These are phyloP conservation scores for Chrysogorgia sp. DNA, from an alignment of 92 coral and sea anemone genomes.

Conservation along the genomic window DNA sequence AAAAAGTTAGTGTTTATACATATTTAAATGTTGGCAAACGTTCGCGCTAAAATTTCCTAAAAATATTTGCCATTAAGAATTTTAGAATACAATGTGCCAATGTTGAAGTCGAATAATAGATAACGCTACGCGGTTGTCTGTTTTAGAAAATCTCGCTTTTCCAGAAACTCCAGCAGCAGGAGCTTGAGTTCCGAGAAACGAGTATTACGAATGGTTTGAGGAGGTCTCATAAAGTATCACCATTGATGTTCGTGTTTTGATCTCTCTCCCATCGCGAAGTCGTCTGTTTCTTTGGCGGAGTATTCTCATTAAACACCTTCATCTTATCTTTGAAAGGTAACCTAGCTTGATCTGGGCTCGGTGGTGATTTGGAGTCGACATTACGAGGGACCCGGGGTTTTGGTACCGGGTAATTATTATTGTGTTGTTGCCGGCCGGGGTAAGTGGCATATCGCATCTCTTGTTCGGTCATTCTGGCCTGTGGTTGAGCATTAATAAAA, in stretches of 20 bases:
- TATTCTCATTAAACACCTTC: conserved; percentile 82
- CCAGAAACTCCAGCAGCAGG: too few relatives aligned
- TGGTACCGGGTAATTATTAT: conserved; percentile 69
- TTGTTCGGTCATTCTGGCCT: conserved; percentile 67
- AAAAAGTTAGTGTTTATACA: neutral
- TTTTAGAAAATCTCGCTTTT: too few relatives aligned
- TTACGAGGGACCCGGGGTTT: conserved; percentile 60
- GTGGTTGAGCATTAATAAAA: conserved; percentile 51
- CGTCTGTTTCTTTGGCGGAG: conserved; percentile 69
- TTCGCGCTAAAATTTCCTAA: neutral
- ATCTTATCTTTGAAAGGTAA: conserved; percentile 84
- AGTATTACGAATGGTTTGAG: neutral
- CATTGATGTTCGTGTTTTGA: neutral
- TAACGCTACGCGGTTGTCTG: too few relatives aligned
- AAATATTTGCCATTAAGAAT: neutral
- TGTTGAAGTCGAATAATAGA: neutral
- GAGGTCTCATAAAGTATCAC: conserved; percentile 26
- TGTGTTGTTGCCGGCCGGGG: conserved; percentile 64
- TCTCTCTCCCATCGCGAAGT: conserved; percentile 83
- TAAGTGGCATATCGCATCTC: conserved; percentile 62
- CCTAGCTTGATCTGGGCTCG: conserved; percentile 55
- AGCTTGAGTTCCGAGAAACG: too few relatives aligned
- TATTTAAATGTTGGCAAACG: neutral
- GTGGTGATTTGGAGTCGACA: neutral
- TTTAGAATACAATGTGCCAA: neutral